These are phyloP conservation scores for Lepisosteus osseus DNA, from an alignment of 2,113 vertebrate genomes.

Conservation along the genomic window DNA sequence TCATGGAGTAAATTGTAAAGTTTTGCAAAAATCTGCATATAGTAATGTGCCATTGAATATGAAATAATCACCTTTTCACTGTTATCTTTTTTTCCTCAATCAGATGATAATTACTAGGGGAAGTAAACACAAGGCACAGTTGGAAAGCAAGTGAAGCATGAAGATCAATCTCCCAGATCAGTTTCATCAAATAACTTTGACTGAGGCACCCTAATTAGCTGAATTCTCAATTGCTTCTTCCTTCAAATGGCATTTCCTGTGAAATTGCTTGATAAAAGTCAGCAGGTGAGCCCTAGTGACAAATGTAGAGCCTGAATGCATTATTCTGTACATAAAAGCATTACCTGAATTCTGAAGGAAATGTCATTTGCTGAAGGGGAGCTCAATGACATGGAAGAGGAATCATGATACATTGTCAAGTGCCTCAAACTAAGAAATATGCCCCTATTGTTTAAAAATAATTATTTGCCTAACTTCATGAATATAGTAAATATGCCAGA, in stretches of 20 bases:
- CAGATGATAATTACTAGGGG: constrained; percentile 61
- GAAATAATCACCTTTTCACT: background rate
- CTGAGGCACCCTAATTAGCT: constrained; percentile 58
- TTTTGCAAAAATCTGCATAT: background rate
- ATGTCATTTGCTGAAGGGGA: background rate
- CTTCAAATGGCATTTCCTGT: constrained; percentile 32
- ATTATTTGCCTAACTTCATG: background rate
- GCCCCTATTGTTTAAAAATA: background rate
- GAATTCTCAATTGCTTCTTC: constrained; percentile 29
- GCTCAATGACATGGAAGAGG: constrained; percentile 20
- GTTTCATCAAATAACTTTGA: constrained; percentile 68
- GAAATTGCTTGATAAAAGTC: constrained; percentile 36
- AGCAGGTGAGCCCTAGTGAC: constrained; percentile 49
- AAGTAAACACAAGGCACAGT: constrained; percentile 60
- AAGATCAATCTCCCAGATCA: constrained; percentile 71
- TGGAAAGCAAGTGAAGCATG: constrained; percentile 66
- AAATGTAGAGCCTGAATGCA: constrained; percentile 25
- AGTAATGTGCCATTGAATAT: background rate
- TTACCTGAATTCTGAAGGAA: constrained; percentile 34
- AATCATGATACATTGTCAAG: background rate
- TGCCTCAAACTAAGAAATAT: background rate
- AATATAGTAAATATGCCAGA: background rate
- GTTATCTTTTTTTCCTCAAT: constrained; percentile 39
- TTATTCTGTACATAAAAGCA: constrained; percentile 23
- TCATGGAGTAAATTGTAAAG: background rate